Base-by-base conservation (phyloP, 2,888 invertebrate genomes). In the Coleophora deauratella region DNA sequence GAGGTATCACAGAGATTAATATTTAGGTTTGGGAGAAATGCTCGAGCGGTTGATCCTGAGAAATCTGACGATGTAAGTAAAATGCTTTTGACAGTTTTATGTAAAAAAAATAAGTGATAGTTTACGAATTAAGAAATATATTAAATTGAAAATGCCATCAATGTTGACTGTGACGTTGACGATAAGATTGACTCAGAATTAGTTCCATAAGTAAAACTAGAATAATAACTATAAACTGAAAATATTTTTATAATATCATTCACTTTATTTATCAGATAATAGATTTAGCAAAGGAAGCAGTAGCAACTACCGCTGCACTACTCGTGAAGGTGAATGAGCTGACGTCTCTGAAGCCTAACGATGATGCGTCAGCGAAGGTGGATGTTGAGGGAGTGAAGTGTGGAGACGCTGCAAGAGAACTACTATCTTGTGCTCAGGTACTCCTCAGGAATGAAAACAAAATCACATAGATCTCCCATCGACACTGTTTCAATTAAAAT, bases 371-470 rank as follows among this genome's bases (percentile, higher is more conserved):
- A 0, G 46, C n/a, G 0, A 53, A 37, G 0, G 43, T 73, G 31
- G 62, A 69, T 33, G 44, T 38, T 0, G 69, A 69, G 0, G 66
- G 67, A 0, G 65, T 49, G 0, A 45, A 46, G 1, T 54, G 66
- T 7, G 67, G 64, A 0, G 56, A 59, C 13, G 68, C 68, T 0
- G 70, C 74, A 0, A 49, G 60, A 27, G 63, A 65, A 11, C 51
- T 81, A 8, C 49, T 71, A 11, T 50, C 67, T 4, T 69, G 64
- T 48, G 70, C 74, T 6, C 62, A 67, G 66, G 80, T 79, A 45
- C n/a, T n/a, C n/a, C n/a, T n/a, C n/a, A n/a, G n/a, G n/a, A n/a
- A 32, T 28, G 13, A 13, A n/a, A n/a, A n/a, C n/a, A n/a, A n/a
- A n/a, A n/a, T n/a, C n/a, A n/a, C n/a, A n/a, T n/a, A n/a, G n/a